Base-by-base conservation (phyloP, 2,888 invertebrate genomes). In the Chrysodeixis includens region DNA sequence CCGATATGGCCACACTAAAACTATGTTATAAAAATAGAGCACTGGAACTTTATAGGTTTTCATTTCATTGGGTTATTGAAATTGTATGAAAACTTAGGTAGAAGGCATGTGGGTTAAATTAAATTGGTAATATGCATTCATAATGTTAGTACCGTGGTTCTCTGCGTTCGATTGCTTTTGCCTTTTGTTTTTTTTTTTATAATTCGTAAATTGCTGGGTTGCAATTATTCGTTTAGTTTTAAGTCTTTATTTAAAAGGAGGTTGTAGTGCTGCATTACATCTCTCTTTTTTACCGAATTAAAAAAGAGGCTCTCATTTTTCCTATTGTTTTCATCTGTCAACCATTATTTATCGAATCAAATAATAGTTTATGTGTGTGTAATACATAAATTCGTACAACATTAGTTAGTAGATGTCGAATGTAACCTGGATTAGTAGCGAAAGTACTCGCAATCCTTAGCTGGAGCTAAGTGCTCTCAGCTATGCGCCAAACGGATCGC, bases 391-490 rank as follows among this genome's bases (percentile, higher is more conserved):
- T 40, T 40, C 40, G 14, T 18, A 46, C 3, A 18, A 9, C 8
- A 46, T 46, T 9, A 46, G 18, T 46, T 18, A 18, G 5, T 16
- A n/a, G 46, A 18, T 18, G 46, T 46, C 46, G 18, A 46, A 46
- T 46, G 16, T 49, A 49, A 20, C 46, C 46, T 49, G 46, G 20
- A 49, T 49, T 49, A 49, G 46, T 49, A 9, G 12, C 35, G 10
- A 49, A 49, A 49, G 46, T 49, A 49, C 46, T 20, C 20, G 46
- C 18, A 49, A 49, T 49, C 46, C 46, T 49, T 20, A 49, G 46
- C 46, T 18, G 3, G 20, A 10, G 46, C 18, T 49, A 18, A 49
- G 46, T 49, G 46, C 46, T 49, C 46, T 49, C 20, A 49, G 46
- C 46, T 46, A 46, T 49, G 20, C 46, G 46, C 46, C 46, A 49